Evolutionary conservation across 2,113 vertebrate species (phyloP).

Genomic region (Gobius niger): DNA sequence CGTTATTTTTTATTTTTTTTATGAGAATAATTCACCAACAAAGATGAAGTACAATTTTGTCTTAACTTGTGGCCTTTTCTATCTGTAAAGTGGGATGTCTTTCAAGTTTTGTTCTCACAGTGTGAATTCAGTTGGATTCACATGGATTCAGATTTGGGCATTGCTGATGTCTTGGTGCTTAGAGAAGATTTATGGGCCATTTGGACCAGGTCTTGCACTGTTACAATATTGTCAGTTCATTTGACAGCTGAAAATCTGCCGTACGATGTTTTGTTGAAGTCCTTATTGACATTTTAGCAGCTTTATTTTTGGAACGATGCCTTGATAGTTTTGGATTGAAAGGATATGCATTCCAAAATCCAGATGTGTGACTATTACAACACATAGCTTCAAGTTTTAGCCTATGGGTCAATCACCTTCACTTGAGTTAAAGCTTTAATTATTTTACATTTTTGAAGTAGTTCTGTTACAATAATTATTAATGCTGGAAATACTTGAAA

Average conservation of each 20-base stretch:
- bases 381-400: not conserved
- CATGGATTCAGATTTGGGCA: slow-evolving; percentile 10
- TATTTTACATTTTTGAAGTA: too few species aligned
- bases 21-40: too few species aligned
- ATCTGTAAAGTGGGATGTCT: not conserved
- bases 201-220: slow-evolving; percentile 45
- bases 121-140: slow-evolving; percentile 11
- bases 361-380: not conserved
- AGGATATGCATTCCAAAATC: not conserved
- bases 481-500: too few species aligned
- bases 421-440: too few species aligned
- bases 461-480: too few species aligned
- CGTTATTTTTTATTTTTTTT: too few species aligned
- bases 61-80: too few species aligned
- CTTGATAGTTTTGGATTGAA: not conserved
- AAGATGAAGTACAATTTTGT: too few species aligned
- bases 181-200: slow-evolving; percentile 35
- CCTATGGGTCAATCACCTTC: not conserved
- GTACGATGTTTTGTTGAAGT: slow-evolving; percentile 43
- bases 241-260: slow-evolving; percentile 15
- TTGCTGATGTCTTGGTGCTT: slow-evolving; percentile 21
- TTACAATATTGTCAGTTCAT: slow-evolving; percentile 19
- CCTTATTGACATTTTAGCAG: slow-evolving; percentile 31
- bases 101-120: not conserved
- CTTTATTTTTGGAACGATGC: slow-evolving; percentile 9